Evolutionary conservation across 2,797 vertebrate species (phyloP), one percentile per base, ranked within the genome.

Genomic region (Myoxocephalus aenaeus): DNA sequence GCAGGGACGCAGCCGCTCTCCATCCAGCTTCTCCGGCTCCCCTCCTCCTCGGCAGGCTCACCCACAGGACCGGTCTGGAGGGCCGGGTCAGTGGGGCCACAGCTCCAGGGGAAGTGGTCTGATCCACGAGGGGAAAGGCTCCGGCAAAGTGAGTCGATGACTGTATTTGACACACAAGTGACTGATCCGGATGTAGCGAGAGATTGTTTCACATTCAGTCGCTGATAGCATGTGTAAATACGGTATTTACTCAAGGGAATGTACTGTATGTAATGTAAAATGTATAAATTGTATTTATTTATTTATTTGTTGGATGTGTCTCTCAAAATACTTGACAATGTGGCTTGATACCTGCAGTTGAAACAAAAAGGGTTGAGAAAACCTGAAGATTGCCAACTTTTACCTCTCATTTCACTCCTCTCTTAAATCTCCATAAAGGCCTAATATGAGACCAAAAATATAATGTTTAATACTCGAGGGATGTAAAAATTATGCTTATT

Each of bases 1-100:
- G 80, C 93, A 93, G 75, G 96, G 96, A 77, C 96, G 97, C 89
- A 98, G 97, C 94, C 97, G 95, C 88, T 97, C 97, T 1, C 97
- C 97, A 18, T 96, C 96, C 15, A 97, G 96, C 90, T 94, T 97
- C 82, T 97, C 97, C 3, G 95, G 97, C 77, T 98, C 97, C 34
- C 97, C 97, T n/a, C 96, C 96, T 29, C 96, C 96, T 68, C 96
- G 96, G 29, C 96, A 96, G 70, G 93, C 93, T 90, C 88, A 93
- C 54, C 68, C 87, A 1, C 92, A 88, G 4, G 92, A 90, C 57
- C 69, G 92, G 50, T 48, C 73, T 6, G 32, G 27, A 1, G 95
- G 92, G 87, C 92, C 93, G 57, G 94, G 81, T 70, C 96, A 95
- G 81, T 96, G 96, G 50, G 84, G 89, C 77, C 96, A 96, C 90